A percentile compares a stretch with the other conserved stretches of the same genome.
These are phyloP conservation scores for Tragelaphus oryx DNA, from an alignment of 2,797 vertebrate genomes.

Conservation along the genomic window DNA sequence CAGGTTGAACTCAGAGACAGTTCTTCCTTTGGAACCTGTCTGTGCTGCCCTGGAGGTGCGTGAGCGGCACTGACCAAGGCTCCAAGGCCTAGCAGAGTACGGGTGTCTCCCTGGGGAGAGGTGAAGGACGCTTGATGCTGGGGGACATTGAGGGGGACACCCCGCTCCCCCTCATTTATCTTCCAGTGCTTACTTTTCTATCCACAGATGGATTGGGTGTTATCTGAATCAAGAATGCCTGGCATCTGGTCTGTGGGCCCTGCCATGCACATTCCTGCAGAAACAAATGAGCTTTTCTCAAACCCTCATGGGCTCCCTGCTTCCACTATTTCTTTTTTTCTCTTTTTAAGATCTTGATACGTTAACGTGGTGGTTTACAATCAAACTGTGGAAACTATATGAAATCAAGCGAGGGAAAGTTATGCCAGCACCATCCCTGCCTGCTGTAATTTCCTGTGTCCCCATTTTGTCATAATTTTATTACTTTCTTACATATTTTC, in stretches of 20 bases:
- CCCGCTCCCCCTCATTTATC: fast-evolving
- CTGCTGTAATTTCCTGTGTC: too few species aligned
- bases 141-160: neutral
- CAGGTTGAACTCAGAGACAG: neutral
- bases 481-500: neutral
- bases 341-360: neutral
- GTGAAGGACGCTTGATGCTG: neutral
- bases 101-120: neutral
- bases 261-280: neutral
- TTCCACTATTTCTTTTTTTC: neutral
- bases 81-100: fast-evolving
- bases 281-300: conserved; percentile 12
- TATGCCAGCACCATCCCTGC: neutral
- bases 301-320: neutral
- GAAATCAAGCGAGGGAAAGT: neutral
- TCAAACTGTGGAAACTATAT: neutral
- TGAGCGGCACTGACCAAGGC: fast-evolving
- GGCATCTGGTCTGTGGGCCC: neutral
- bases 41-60: neutral
- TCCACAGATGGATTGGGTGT: neutral
- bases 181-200: neutral
- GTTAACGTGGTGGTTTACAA: neutral
- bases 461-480: neutral
- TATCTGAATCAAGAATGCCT: neutral
- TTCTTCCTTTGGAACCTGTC: neutral